A percentile compares a stretch with the other conserved stretches of the same genome.
phyloP scores from a whole-genome alignment of 2,113 vertebrate genomes.

The Climacteris rufus region DNA sequence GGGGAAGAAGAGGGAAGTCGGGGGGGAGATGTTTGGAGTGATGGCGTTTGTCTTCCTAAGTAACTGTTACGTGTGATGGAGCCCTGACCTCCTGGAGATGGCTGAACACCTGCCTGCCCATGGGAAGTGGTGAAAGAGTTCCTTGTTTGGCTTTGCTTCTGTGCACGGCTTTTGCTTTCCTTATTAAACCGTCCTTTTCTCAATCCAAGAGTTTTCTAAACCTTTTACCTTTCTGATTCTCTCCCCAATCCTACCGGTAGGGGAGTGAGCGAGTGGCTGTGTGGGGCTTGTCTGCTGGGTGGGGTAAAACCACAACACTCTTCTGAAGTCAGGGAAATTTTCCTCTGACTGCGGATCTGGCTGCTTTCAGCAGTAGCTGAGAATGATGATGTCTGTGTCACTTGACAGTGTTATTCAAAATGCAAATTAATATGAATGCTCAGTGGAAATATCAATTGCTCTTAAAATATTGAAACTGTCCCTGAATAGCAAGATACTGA shows the following conservation, averaged over 20 bases:
- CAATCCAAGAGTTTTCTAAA: neutral
- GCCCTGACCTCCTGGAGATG: neutral
- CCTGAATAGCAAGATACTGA: neutral
- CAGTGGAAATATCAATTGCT: neutral
- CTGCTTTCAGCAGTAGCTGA: neutral
- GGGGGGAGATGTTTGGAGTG: neutral
- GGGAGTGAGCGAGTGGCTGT: neutral
- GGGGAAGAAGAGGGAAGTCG: neutral
- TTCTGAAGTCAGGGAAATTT: neutral
- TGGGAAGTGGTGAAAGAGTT: neutral
- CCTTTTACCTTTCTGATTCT: neutral
- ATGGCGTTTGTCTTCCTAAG: neutral
- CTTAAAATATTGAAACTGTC: conserved; percentile 2
- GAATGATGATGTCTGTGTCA: neutral
- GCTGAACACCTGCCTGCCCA: neutral
- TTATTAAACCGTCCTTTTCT: neutral
- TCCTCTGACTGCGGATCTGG: neutral
- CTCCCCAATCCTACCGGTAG: neutral
- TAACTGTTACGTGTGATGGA: neutral
- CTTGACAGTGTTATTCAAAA: neutral
- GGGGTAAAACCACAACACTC: neutral
- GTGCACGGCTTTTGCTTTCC: neutral
- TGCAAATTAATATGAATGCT: neutral
- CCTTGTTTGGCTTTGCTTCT: neutral
- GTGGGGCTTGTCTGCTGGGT: neutral